Base-by-base conservation (phyloP, 2,888 invertebrate genomes). In the Steinernema hermaphroditum region DNA sequence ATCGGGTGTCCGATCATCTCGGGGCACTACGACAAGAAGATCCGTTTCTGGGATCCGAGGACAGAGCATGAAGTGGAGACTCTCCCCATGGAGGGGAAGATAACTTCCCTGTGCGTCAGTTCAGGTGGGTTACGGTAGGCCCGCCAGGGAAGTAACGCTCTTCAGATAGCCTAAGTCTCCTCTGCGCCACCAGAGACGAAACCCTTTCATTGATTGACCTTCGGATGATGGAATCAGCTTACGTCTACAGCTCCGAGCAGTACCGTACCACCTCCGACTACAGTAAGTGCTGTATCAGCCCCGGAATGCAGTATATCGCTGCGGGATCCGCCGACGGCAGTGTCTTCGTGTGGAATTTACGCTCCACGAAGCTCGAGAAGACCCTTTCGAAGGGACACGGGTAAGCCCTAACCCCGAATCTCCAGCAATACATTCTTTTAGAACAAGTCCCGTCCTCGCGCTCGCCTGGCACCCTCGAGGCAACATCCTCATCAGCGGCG, bases 21-120 rank as follows among this genome's bases (percentile, higher is more conserved):
- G 85, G 96, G 96, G 29, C 98, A 99, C 89, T 96, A 93, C 88
- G 98, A 99, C 89, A 96, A 95, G 88, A 92, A 92, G 86, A 93
- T 98, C 82, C 91, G 96, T 71, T 89, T 98, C 88, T 98, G 96
- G 96, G 98, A 99, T 88, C 92, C 92, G 77, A 91, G 97, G 83
- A 70, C 70, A 16, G 94, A 95, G 84, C 91, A 92, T 76, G 87
- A 87, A 71, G 87, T 87, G 27, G 93, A 93, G 87, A 93, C 94
- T 88, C 92, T 95, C 78, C 88, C 92, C 79, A 90, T 97, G 76
- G 93, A 93, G 87, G 96, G 94, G 74, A 93, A 93, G 90, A 92
- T 97, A 79, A 96, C 96, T 46, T 96, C 96, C 62, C 90, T 97
- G 81, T 94, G 94, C 89, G 89, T 96, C 80, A 93, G 94, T 76